Conservation (phyloP, 2,797 vertebrate genomes). For the Mycteria americana region DNA sequence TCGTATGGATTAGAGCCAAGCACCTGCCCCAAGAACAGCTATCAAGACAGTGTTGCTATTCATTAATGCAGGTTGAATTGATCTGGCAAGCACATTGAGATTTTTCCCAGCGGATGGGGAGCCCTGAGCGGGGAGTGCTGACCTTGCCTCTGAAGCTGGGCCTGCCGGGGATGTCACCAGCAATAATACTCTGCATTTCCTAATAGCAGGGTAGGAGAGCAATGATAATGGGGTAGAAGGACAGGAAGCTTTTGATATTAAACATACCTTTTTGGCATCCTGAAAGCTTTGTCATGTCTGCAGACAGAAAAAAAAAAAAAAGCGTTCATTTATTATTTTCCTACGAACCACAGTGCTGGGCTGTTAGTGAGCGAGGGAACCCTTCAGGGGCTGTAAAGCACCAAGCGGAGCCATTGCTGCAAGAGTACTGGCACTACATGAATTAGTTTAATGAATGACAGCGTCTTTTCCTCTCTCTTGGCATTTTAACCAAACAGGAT, state of each 20-base stretch:
- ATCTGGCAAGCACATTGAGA: background rate
- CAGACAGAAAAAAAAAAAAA: constrained; percentile 58
- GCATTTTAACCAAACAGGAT: background rate
- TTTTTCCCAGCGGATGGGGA: background rate
- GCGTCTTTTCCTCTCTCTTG: background rate
- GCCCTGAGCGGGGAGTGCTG: background rate
- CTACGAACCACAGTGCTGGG: background rate
- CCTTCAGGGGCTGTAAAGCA: background rate
- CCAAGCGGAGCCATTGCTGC: background rate
- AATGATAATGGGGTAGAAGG: background rate
- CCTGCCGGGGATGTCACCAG: background rate
- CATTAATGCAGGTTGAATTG: background rate
- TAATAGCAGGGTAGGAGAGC: background rate
- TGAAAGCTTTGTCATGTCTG: constrained; percentile 86
- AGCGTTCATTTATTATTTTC: background rate
- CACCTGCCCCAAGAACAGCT: background rate
- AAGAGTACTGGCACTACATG: background rate
- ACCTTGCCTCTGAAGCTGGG: background rate
- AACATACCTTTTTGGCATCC: constrained; percentile 89
- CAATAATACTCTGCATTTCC: background rate
- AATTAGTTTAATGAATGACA: background rate
- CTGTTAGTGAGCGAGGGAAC: background rate
- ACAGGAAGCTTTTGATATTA: background rate
- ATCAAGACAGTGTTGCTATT: background rate
- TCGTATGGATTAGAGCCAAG: background rate